Evolutionary conservation across 2,797 vertebrate genomes (phyloP), one percentile per base, ranked within the genome.

Genomic region (Phoxinus dragarum): DNA sequence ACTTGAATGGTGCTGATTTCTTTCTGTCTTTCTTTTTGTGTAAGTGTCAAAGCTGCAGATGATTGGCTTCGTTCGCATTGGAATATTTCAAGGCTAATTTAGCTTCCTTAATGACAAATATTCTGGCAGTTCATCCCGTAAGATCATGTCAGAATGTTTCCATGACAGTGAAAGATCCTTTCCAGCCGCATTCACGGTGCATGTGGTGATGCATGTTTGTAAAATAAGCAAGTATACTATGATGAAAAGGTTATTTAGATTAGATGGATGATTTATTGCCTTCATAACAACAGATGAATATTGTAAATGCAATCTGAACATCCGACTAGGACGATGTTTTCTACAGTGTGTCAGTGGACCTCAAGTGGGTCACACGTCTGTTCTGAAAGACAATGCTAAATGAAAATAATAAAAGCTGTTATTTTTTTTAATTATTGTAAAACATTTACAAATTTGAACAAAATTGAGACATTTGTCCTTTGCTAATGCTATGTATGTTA

Each of bases 1-100:
- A 52, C 40, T 42, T 89, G 86, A 90, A 90, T 89, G 52, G 68
- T 34, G 47, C 76, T 86, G 83, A 90, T 90, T 90, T 85, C 81
- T 42, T 77, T 86, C 49, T 83, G 79, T 81, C 64, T 85, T 54
- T 86, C 84, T 80, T 59, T 68, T 81, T 88, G 84, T 85, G 40
- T 71, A 66, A 66, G 74, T 90, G 67, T 68, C 73, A 75, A 42
- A 49, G 84, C 84, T 54, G 34, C 44, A 81, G 69, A 31, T 79
- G 77, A 84, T 59, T 86, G 56, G 19, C 69, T 86, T 76, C 77
- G 66, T 49, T 80, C 73, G 31, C 86, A 71, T 85, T 89, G 80
- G 59, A 89, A 84, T 85, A 88, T 85, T 89, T 87, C 85, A 88
- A 40, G 86, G 83, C 68, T 86, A 81, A 83, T 84, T 88, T 84